phyloP scores from a whole-genome alignment of 2,113 vertebrate species.

The Tinamus guttatus region DNA sequence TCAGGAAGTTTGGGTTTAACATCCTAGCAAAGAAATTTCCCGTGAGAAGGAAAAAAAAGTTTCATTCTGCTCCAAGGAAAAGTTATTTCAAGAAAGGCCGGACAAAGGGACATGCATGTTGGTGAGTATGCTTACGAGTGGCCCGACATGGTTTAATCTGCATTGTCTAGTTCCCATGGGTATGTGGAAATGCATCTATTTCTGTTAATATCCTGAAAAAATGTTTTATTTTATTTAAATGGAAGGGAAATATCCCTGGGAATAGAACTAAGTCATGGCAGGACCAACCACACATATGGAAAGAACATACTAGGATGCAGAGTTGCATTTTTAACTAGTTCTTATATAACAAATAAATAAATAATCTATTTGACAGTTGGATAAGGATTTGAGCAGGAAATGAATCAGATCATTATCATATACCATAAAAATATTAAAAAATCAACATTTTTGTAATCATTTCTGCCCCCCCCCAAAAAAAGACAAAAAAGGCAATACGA shows the following conservation, averaged over 20 bases:
- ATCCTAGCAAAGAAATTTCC: neutral
- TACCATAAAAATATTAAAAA: neutral
- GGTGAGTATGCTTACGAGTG: neutral
- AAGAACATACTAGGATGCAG: neutral
- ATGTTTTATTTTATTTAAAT: neutral
- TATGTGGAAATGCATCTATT: neutral
- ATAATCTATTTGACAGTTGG: neutral
- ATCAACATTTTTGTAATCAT: neutral
- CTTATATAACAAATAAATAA: neutral
- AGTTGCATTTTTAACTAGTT: constrained; percentile 29
- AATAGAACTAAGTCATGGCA: neutral
- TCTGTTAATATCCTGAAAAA: neutral
- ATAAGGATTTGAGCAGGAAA: constrained; percentile 42
- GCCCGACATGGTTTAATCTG: neutral
- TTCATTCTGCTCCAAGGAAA: neutral
- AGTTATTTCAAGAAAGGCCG: neutral
- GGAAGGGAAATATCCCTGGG: neutral
- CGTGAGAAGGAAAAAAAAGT: neutral
- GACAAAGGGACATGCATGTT: fast-evolving
- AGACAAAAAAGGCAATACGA: neutral
- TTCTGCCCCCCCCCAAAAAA: neutral
- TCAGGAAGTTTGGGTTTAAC: neutral
- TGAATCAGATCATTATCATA: constrained; percentile 51
- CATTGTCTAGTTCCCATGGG: neutral
- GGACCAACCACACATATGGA: neutral